Base-by-base conservation (phyloP, 2,797 vertebrate species). In the Tauraco hartlaubi region DNA sequence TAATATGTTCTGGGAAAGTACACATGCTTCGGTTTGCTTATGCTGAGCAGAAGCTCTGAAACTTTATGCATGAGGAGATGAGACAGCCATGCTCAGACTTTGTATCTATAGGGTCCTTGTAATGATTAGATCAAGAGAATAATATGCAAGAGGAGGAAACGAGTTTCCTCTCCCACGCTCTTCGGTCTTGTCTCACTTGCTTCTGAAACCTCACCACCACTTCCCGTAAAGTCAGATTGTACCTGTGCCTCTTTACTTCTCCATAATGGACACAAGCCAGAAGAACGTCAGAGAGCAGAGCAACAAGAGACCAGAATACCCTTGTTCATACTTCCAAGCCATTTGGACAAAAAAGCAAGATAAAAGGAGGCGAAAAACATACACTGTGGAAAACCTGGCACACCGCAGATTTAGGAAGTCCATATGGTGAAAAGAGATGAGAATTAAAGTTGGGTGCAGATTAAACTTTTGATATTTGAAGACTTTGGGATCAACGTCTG, bases 71-170 rank as follows among this genome's bases (percentile, higher is more conserved):
- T 5, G 31, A 80, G 56, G 28, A 90, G 79, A 43, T 64, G 54
- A 84, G 41, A n/a, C 0, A 0, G 9, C 33, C 0, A 0, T 39
- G 78, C 82, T 92, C n/a, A 23, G 67, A 74, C 62, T 77, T 91
- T 73, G 29, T 48, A 67, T 28, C 68, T 61, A n/a, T 14, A 29
- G 41, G 37, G 31, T 74, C 41, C 61, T 69, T 37, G 37, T 61
- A 82, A 83, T 39, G 33, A 91, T 85, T 80, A 92, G 85, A 91
- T 74, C 72, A 76, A 85, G 59, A 71, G 55, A 22, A 87, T 87
- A 94, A 43, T 15, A 73, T 12, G 41, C 25, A 44, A 73, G 56
- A 82, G 64, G 56, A 92, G 64, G 78, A 85, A 94, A 83, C 29
- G 2, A 62, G 14, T 59, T 91, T 94, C 68, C 68, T 91, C 12